Conservation (phyloP, 23 tunicate genomes). For the Trididemnum miniatum region DNA sequence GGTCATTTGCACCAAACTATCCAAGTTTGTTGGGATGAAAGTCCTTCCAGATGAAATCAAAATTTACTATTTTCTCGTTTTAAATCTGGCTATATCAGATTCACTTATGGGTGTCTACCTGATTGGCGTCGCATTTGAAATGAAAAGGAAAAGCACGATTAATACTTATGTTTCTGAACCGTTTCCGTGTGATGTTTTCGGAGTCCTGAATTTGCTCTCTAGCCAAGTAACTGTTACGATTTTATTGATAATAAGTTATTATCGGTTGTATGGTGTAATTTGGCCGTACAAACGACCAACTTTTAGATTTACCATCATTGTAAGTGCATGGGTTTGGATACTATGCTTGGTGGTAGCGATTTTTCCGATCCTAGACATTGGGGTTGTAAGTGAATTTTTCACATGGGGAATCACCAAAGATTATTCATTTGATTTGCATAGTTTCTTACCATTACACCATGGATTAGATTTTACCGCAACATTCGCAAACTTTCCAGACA, state of each 20-base stretch:
- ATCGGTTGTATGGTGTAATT: not conserved
- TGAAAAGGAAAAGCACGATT: not conserved
- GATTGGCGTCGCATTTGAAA: not conserved
- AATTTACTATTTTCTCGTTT: not conserved
- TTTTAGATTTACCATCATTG: not conserved
- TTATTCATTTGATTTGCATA: too few relatives aligned
- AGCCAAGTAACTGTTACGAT: not conserved
- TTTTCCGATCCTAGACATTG: not conserved
- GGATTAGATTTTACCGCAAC: too few relatives aligned
- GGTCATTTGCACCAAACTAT: too few relatives aligned
- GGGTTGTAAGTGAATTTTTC: not conserved
- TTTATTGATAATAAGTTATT: too few relatives aligned
- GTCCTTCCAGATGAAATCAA: not conserved
- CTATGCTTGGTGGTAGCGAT: not conserved
- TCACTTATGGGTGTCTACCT: not conserved
- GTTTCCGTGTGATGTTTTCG: not conserved
- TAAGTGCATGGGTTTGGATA: not conserved
- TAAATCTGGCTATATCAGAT: not conserved
- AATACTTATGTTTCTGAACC: not conserved
- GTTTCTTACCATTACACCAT: too few relatives aligned
- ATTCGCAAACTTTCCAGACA: too few relatives aligned
- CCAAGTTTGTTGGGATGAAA: too few relatives aligned
- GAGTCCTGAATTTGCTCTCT: not conserved
- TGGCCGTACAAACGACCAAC: not conserved
- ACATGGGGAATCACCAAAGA: not conserved